A percentile compares a stretch with the other conserved stretches of the same genome.
Conservation (phyloP, 1,140 invertebrate genomes). For the Leptinotarsa undecemlineata region DNA sequence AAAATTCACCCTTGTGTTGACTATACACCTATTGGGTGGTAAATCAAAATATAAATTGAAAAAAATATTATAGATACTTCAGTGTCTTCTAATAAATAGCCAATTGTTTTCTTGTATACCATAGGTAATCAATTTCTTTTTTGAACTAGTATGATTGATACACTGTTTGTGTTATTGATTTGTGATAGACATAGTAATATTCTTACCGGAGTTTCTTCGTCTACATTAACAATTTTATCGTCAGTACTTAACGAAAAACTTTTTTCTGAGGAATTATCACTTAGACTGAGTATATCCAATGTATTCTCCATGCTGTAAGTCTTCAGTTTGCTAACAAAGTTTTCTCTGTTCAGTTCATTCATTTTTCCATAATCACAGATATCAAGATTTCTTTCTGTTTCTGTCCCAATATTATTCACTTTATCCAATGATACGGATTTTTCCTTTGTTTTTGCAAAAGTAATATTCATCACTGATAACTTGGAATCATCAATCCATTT, state of each 20-base stretch:
- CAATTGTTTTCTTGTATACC: no score
- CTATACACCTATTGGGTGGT: no score
- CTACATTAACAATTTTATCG: constrained; percentile 27
- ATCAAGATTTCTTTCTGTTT: constrained; percentile 16
- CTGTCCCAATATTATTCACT: neutral
- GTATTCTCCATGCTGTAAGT: constrained; percentile 41
- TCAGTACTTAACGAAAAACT: constrained; percentile 45
- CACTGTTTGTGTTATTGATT: no score
- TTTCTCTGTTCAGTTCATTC: constrained; percentile 27
- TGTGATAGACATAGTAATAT: no score
- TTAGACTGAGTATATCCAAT: constrained; percentile 38
- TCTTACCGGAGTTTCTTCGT: neutral
- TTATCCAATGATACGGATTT: constrained; percentile 29
- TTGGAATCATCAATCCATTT: constrained; percentile 53
- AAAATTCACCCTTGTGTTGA: no score
- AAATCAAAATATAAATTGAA: no score
- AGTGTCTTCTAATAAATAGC: no score
- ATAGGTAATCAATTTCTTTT: no score
- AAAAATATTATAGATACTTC: no score
- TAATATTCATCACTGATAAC: constrained; percentile 48
- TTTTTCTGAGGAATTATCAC: constrained; percentile 49
- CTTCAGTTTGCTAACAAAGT: constrained; percentile 35
- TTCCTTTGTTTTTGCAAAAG: constrained; percentile 40
- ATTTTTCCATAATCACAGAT: constrained; percentile 24
- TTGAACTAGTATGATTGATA: no score